These are phyloP conservation scores for Gymnarchus niloticus DNA, from an alignment of 2,113 vertebrate genomes.

Conservation along the genomic window DNA sequence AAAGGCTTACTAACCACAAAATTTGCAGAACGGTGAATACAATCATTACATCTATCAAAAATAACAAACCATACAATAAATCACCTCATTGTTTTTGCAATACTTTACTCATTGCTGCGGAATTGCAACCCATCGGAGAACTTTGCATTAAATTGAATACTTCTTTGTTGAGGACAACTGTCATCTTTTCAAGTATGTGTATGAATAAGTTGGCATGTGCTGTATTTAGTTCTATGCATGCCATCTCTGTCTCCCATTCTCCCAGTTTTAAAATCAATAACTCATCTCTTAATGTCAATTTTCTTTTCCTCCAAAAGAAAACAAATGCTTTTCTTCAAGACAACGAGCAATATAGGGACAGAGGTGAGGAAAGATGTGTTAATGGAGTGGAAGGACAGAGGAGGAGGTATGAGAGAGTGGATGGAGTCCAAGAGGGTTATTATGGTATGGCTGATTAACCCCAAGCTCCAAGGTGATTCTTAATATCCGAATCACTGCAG, in stretches of 20 bases:
- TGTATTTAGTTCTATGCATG: conserved; percentile 33
- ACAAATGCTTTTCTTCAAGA: conserved; percentile 51
- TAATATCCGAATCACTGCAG: conserved; percentile 17
- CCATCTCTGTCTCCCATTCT: conserved; percentile 38
- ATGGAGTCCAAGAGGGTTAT: not conserved
- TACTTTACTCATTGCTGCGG: not conserved
- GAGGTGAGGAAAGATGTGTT: not conserved
- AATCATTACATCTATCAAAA: not conserved
- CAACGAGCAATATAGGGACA: conserved; percentile 25
- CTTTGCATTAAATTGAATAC: not conserved
- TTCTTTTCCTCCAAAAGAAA: conserved; percentile 41
- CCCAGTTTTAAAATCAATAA: conserved; percentile 51
- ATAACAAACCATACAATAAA: not conserved
- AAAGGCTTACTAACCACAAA: not conserved
- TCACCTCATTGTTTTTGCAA: not conserved
- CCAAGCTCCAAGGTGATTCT: conserved; percentile 13
- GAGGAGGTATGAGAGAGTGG: not conserved
- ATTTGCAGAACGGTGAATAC: not conserved
- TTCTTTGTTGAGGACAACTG: not conserved
- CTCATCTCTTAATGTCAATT: conserved; percentile 54
- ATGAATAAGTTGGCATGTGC: not conserved
- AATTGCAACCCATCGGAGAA: too few species aligned
- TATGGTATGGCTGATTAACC: conserved; percentile 9
- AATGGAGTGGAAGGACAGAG: not conserved
- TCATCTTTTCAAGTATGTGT: not conserved